Conservation (phyloP, 1,140 invertebrate genomes). For the Stegodyphus dumicola region DNA sequence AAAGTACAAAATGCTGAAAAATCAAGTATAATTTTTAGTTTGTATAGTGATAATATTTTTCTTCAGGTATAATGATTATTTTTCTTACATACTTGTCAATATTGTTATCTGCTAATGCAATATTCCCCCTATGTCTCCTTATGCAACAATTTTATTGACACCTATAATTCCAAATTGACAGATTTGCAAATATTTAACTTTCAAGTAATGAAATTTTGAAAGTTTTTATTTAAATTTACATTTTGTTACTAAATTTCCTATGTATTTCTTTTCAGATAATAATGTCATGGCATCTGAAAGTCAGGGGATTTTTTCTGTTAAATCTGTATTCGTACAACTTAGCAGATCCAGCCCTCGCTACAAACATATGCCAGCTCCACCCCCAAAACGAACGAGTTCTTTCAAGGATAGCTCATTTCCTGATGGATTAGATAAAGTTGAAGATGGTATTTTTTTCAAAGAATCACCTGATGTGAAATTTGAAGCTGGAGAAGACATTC, state of each 20-base stretch:
- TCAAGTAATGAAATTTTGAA: too few species aligned
- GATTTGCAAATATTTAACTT: too few species aligned
- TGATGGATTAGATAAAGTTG: slow-evolving; percentile 64
- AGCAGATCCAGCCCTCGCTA: slow-evolving; percentile 65
- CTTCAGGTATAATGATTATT: too few species aligned
- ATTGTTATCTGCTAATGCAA: too few species aligned
- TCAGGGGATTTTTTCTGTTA: slow-evolving; percentile 63
- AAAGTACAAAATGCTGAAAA: too few species aligned
- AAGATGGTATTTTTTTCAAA: slow-evolving; percentile 43
- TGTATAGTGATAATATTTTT: too few species aligned
- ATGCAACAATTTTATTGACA: too few species aligned
- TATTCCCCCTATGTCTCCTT: too few species aligned
- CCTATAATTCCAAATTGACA: too few species aligned
- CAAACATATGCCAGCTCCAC: slow-evolving; percentile 90
- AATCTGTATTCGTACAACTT: slow-evolving; percentile 59
- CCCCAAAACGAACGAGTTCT: slow-evolving; percentile 90
- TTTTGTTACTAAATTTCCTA: background rate
- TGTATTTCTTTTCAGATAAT: slow-evolving; percentile 38
- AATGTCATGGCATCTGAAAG: slow-evolving; percentile 56
- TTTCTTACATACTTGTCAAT: too few species aligned
- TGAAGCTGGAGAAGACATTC: slow-evolving; percentile 43
- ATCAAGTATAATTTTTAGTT: too few species aligned
- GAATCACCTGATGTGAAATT: slow-evolving; percentile 46
- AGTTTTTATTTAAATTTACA: too few species aligned
- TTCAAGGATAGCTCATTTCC: slow-evolving; percentile 63